Evolutionary conservation across 2,113 vertebrate genomes (phyloP).

Genomic region (Charadrius vociferus): DNA sequence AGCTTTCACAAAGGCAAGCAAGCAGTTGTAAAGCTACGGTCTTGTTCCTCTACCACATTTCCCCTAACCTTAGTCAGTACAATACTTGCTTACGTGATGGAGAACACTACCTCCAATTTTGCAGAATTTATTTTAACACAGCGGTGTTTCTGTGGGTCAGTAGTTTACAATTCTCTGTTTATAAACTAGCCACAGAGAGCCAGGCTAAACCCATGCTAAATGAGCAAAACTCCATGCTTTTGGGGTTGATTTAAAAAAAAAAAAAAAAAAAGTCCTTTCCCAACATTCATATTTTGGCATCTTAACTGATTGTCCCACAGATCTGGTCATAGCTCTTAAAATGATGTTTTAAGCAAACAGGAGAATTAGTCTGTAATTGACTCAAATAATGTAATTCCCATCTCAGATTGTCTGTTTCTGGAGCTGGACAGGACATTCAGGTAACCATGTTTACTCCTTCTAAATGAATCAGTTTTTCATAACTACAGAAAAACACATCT

Average conservation of each 20-base stretch:
- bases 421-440: neutral
- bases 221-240: neutral
- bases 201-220: neutral
- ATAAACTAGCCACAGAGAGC: neutral
- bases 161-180: neutral
- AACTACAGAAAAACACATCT: neutral
- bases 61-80: neutral
- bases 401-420: neutral
- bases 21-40: neutral
- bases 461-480: neutral
- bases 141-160: neutral
- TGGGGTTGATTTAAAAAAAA: neutral
- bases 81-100: rapidly evolving
- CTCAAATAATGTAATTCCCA: neutral
- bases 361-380: neutral
- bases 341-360: neutral
- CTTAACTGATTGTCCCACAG: neutral
- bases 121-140: neutral
- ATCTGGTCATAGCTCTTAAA: neutral
- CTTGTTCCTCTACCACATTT: neutral
- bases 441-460: neutral
- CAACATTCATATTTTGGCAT: neutral
- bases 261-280: neutral
- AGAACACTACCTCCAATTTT: neutral
- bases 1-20: neutral